Percentiles rank a stretch among this genome's conserved stretches.
Evolutionary conservation across 1,140 invertebrate species (phyloP).

Genomic region (Cecropterus lyciades): DNA sequence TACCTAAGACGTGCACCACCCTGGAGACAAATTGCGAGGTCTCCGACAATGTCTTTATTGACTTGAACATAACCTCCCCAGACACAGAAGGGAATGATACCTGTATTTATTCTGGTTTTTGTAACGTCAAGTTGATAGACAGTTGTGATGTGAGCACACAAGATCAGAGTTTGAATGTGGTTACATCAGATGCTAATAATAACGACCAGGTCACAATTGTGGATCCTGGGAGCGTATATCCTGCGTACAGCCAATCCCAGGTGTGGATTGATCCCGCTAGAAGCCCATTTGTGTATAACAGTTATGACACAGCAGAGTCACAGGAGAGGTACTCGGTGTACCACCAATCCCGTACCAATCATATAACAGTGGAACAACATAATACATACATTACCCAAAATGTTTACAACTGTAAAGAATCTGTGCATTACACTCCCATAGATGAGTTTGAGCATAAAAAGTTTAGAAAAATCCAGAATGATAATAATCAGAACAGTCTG

Average conservation of each 20-base stretch:
- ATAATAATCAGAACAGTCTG: constrained; percentile 41
- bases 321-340: constrained; percentile 50
- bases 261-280: constrained; percentile 71
- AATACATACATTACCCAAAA: constrained; percentile 72
- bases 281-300: constrained; percentile 68
- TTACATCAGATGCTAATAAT: constrained; percentile 27
- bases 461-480: constrained; percentile 47
- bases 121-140: constrained; percentile 67
- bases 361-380: constrained; percentile 64
- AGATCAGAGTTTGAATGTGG: constrained; percentile 25
- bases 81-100: constrained; percentile 62
- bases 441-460: constrained; percentile 62
- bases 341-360: constrained; percentile 44
- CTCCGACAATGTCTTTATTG: constrained; percentile 62
- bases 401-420: constrained; percentile 63
- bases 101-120: constrained; percentile 65
- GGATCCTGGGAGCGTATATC: constrained; percentile 41
- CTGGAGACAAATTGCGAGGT: constrained; percentile 60
- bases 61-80: constrained; percentile 61
- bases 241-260: constrained; percentile 57
- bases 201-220: constrained; percentile 42
- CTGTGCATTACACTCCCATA: constrained; percentile 45
- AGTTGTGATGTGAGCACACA: constrained; percentile 52
- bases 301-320: constrained; percentile 48
- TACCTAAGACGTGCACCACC: constrained; percentile 63